Conservation (phyloP, 2,113 vertebrate genomes). For the Sus scrofa region DNA sequence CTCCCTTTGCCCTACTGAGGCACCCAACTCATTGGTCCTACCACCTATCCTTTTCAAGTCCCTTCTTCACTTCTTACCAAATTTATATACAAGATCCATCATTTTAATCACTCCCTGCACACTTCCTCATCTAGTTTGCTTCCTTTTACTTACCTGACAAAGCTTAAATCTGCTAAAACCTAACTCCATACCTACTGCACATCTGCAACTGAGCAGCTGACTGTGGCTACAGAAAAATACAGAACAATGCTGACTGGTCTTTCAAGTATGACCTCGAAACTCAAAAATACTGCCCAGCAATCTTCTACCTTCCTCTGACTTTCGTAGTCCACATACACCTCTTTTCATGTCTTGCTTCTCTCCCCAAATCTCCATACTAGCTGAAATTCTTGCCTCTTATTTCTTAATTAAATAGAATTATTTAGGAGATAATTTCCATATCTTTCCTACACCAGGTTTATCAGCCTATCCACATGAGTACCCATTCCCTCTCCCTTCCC, state of each 20-base stretch:
- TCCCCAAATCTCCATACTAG: neutral
- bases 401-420: neutral
- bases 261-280: neutral
- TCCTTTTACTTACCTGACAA: neutral
- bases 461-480: neutral
- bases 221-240: neutral
- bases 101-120: neutral
- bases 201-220: neutral
- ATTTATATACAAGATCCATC: neutral
- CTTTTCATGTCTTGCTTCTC: neutral
- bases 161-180: neutral
- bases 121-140: neutral
- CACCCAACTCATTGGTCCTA: neutral
- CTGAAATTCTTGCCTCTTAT: neutral
- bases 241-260: neutral
- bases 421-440: neutral
- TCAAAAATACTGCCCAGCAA: constrained; percentile 5
- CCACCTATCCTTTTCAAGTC: neutral
- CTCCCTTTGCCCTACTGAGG: neutral
- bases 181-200: neutral
- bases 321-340: neutral
- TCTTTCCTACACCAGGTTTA: neutral
- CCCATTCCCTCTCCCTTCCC: neutral
- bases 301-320: neutral
- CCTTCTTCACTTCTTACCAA: neutral